Evolutionary conservation across 2,797 vertebrate species (phyloP), one percentile per base, ranked within the genome.

Genomic region (Nothura maculosa): DNA sequence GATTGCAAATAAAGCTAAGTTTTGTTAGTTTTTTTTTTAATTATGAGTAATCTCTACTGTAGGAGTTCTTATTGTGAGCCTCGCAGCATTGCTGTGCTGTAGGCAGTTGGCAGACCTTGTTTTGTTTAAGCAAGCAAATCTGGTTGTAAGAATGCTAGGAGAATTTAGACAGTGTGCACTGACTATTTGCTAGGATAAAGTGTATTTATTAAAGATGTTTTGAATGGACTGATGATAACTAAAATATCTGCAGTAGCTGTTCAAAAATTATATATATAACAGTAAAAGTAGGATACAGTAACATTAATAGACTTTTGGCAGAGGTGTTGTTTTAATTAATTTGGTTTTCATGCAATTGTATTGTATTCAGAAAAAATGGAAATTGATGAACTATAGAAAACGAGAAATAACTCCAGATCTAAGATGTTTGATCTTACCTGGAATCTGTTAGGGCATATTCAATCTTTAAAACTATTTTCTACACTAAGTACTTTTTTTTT

Each of bases 51-150:
- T 87, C 15, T 62, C 16, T 77, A 52, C 42, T 55, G 64, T 43
- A 24, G 58, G 72, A 70, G 75, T 34, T 85, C 72, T 55, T 77
- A 77, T 22, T 87, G 45, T 58, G 58, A 92, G 34, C 21, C 20
- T 77, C 67, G 70, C 72, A 90, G 19, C 40, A 87, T 75, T 63
- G 30, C 22, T 83, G 16, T 50, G 43, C 58, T 75, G 43, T 19
- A 75, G 42, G 81, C 58, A 64, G 47, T 62, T 77, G 90, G 16
- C 72, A 87, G 69, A 85, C 21, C 5, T 77, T 77, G n/a, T 69
- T 88, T 84, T 68, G 48, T 89, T 89, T 77, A 75, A 91, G 32
- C 45, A 89, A 89, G 69, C 14, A 93, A 92, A 87, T 81, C 32
- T 60, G 30, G 5, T 66, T 77, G 58, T 80, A 74, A 83, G 34